Evolutionary conservation across 2,888 invertebrate species (phyloP).

Genomic region (Idaea biselata): DNA sequence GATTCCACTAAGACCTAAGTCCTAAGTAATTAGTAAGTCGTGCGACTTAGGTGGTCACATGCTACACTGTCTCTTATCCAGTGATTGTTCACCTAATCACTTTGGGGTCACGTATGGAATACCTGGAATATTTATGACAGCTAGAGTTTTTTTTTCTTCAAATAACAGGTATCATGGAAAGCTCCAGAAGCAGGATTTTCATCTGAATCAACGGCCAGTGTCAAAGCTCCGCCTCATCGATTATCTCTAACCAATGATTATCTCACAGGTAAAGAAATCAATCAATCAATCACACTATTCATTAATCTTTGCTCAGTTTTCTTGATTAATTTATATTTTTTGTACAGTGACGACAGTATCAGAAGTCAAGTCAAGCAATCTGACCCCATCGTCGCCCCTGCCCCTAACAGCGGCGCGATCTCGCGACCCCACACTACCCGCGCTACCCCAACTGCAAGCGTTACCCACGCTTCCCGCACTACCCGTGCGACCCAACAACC

Average conservation of each 20-base stretch:
- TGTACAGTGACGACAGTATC: slow-evolving; percentile 60
- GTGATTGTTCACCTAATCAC: too few relatives aligned
- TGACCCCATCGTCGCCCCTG: slow-evolving; percentile 48
- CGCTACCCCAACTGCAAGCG: slow-evolving; percentile 61
- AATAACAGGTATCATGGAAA: slow-evolving; percentile 70
- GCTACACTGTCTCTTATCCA: too few relatives aligned
- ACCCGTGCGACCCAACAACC: slow-evolving; percentile 57
- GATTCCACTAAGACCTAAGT: too few relatives aligned
- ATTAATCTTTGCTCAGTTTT: too few relatives aligned
- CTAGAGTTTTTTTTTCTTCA: not conserved
- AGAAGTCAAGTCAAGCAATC: slow-evolving; percentile 69
- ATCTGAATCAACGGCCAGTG: slow-evolving; percentile 64
- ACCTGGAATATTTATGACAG: not conserved
- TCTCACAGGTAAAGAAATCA: slow-evolving; percentile 61
- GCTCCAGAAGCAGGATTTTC: slow-evolving; percentile 70
- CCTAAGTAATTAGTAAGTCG: too few relatives aligned
- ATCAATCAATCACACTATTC: too few relatives aligned
- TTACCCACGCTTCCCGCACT: slow-evolving; percentile 43
- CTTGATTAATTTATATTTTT: slow-evolving; percentile 22
- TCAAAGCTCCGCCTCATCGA: slow-evolving; percentile 65
- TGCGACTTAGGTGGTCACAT: too few relatives aligned
- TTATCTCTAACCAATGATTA: slow-evolving; percentile 77
- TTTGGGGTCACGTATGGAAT: too few relatives aligned
- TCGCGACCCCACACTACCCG: slow-evolving; percentile 58
- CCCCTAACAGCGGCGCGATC: slow-evolving; percentile 36